A percentile compares a stretch with the other conserved stretches of the same genome.
Conservation (phyloP, 2,113 vertebrate genomes). For the Tragelaphus strepsiceros region DNA sequence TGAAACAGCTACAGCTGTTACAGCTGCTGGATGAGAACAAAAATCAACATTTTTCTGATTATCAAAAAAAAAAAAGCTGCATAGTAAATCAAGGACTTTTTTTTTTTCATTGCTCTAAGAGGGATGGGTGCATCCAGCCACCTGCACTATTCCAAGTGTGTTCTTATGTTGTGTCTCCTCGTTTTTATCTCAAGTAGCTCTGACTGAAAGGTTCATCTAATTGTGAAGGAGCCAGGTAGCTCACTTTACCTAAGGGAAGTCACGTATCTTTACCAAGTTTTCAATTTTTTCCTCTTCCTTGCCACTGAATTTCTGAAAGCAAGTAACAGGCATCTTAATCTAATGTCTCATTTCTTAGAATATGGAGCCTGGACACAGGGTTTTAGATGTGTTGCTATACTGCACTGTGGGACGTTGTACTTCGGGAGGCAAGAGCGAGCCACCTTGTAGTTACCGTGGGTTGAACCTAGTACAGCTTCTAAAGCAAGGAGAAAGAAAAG, state of each 20-base stretch:
- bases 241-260: not conserved
- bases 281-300: not conserved
- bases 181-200: not conserved
- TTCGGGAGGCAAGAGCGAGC: not conserved
- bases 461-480: not conserved
- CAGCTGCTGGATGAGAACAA: not conserved
- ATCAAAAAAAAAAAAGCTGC: not conserved
- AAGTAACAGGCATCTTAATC: conserved; percentile 36
- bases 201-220: not conserved
- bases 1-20: not conserved
- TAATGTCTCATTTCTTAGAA: conserved; percentile 9
- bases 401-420: not conserved
- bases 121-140: not conserved
- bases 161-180: not conserved
- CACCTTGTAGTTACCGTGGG: not conserved
- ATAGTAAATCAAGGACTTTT: not conserved
- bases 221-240: not conserved
- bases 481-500: not conserved
- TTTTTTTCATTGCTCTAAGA: not conserved
- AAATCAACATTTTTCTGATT: conserved; percentile 13
- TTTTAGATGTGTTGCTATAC: not conserved
- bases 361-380: not conserved
- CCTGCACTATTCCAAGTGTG: not conserved
- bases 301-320: conserved; percentile 15
- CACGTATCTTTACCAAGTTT: not conserved